phyloP scores from a whole-genome alignment of 1,140 invertebrate species.

The Drosophila rhopaloa region DNA sequence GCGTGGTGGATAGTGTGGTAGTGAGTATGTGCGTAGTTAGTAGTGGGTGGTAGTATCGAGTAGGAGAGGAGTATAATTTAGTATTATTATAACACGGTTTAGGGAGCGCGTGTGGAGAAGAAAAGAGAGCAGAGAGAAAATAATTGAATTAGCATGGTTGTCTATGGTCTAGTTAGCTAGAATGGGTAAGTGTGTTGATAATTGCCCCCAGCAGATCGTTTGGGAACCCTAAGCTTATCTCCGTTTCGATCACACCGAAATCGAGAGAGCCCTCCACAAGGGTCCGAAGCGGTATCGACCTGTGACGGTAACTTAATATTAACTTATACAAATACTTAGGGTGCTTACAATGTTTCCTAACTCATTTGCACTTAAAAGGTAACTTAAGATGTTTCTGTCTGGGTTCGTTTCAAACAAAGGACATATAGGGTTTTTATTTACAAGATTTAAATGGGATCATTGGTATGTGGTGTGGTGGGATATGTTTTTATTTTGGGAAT shows the following conservation, averaged over 20 bases:
- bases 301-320: slow-evolving; percentile 4
- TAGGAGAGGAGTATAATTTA: slow-evolving; percentile 68
- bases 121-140: slow-evolving; percentile 85
- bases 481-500: slow-evolving; percentile 50
- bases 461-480: slow-evolving; percentile 46
- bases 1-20: slow-evolving; percentile 27
- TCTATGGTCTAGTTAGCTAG: slow-evolving; percentile 56
- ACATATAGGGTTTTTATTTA: slow-evolving; percentile 79
- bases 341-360: slow-evolving; percentile 9
- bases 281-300: slow-evolving; percentile 9
- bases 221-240: slow-evolving; percentile 17
- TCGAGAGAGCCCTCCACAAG: not conserved
- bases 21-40: slow-evolving; percentile 34
- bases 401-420: slow-evolving; percentile 72
- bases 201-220: slow-evolving; percentile 27
- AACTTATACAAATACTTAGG: slow-evolving; percentile 19
- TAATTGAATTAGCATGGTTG: slow-evolving; percentile 83
- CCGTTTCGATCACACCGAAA: slow-evolving; percentile 64
- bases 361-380: slow-evolving; percentile 20
- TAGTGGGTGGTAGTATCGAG: slow-evolving; percentile 66
- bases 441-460: slow-evolving; percentile 66
- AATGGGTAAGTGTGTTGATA: slow-evolving; percentile 46
- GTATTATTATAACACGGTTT: slow-evolving; percentile 55
- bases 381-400: slow-evolving; percentile 49
- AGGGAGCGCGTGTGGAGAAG: slow-evolving; percentile 79